phyloP scores from a whole-genome alignment of 2,888 invertebrate genomes.

The Hypolimnas misippus region DNA sequence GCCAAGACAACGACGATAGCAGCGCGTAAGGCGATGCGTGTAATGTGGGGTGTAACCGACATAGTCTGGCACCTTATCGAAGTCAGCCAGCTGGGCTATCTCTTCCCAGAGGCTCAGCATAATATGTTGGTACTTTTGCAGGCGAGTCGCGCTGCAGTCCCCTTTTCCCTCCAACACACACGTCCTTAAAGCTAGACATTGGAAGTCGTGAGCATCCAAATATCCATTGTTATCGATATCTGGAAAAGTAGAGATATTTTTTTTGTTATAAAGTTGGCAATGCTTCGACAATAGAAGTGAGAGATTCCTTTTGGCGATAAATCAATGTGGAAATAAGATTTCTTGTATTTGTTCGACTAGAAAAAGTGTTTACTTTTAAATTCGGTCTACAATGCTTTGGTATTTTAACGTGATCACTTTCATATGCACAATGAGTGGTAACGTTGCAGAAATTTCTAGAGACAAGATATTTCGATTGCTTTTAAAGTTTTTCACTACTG shows the following conservation, averaged over 20 bases:
- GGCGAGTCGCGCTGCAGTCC: slow-evolving; percentile 87
- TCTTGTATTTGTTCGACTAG: neutral
- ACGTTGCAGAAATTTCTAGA: too few relatives aligned
- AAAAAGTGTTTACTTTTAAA: neutral
- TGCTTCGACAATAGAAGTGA: neutral
- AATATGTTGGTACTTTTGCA: slow-evolving; percentile 91
- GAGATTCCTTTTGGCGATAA: slow-evolving; percentile 1
- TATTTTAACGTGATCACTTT: neutral
- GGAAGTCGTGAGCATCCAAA: slow-evolving; percentile 92
- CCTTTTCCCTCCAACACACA: slow-evolving; percentile 93
- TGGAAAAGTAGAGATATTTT: slow-evolving; percentile 58
- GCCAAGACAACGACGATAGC: slow-evolving; percentile 25
- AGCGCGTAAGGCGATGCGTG: slow-evolving; percentile 42
- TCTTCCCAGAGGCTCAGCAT: slow-evolving; percentile 94
- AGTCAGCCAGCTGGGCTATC: slow-evolving; percentile 93
- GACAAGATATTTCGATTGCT: too few relatives aligned
- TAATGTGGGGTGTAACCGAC: slow-evolving; percentile 74
- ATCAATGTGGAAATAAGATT: neutral
- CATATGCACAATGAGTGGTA: too few relatives aligned
- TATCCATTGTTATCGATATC: slow-evolving; percentile 94
- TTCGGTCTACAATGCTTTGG: neutral
- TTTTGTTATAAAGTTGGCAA: slow-evolving; percentile 3
- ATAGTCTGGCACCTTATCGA: slow-evolving; percentile 90
- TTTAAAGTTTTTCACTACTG: too few relatives aligned
- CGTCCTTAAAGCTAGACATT: slow-evolving; percentile 91